Base-by-base conservation (phyloP, 2,888 invertebrate genomes). In the Scaeva pyrastri region DNA sequence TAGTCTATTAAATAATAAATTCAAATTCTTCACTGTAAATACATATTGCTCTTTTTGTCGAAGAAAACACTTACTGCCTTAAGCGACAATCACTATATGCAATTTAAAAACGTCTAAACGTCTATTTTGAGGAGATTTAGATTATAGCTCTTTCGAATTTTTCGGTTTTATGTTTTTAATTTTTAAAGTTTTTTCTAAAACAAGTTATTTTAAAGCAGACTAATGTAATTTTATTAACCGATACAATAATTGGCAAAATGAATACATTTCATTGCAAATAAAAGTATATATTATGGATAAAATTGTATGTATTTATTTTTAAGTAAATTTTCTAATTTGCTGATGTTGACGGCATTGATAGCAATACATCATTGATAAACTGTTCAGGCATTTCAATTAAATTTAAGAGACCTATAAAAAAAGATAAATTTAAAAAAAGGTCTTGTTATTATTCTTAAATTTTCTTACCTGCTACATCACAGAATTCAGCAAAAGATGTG, bases 401-500 rank as follows among this genome's bases (percentile, higher is more conserved):
- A 88, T 91, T 90, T 21, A 92, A 88, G 36, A 93, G 90, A 58
- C 91, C 92, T 93, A 45, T 2, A 80, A 81, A 31, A 31, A 31
- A 31, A 31, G 31, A 31, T 2, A 36, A 21, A 43, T 8, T 6
- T n/a, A 11, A 41, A 52, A 41, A 10, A n/a, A 19, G n/a, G 2
- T 39, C n/a, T 31, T n/a, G 14, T 50, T 2, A n/a, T 7, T 0
- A 16, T 39, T 39, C 26, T 1, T 0, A 52, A 7, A 11, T 62
- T 14, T 23, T 8, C 90, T 83, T 84, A 93, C 98, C 97, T 89
- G 96, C 95, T 88, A 98, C 97, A 95, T 98, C 98, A 93, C 97
- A 97, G 94, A 97, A 97, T 93, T 99, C 98, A 8, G 94, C 95
- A 92, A 98, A 96, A 16, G 97, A 97, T 85, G 97, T 95, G 93